Conservation (phyloP, 2,113 vertebrate genomes). For the Asarcornis scutulata region DNA sequence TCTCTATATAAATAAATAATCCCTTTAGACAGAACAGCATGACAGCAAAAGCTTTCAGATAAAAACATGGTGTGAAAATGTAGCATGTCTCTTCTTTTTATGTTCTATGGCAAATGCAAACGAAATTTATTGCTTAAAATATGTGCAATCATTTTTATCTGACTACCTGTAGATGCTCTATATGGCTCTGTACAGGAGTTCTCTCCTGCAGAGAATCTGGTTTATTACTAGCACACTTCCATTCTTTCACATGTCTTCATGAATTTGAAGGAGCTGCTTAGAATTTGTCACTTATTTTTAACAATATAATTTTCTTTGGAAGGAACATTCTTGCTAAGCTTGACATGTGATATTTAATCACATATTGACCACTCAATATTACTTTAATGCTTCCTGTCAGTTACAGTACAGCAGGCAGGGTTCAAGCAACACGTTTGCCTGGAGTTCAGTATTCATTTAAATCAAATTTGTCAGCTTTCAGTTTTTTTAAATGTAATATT, state of each 20-base stretch:
- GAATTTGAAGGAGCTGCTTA: constrained; percentile 64
- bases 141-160: constrained; percentile 64
- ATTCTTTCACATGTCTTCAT: constrained; percentile 59
- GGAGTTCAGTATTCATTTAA: constrained; percentile 72
- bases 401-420: constrained; percentile 64
- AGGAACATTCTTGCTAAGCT: constrained; percentile 49
- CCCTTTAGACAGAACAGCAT: constrained; percentile 20
- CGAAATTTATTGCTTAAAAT: constrained; percentile 66
- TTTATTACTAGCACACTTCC: constrained; percentile 57
- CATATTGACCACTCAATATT: constrained; percentile 70
- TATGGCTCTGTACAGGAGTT: neutral
- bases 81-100: constrained; percentile 29
- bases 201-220: constrained; percentile 52
- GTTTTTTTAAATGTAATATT: constrained; percentile 65
- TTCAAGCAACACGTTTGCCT: constrained; percentile 73
- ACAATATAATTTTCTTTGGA: constrained; percentile 74
- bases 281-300: constrained; percentile 76
- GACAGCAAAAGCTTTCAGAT: constrained; percentile 34
- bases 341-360: constrained; percentile 66
- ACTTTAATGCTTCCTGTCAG: constrained; percentile 71
- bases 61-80: constrained; percentile 56
- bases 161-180: constrained; percentile 64
- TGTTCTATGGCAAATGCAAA: constrained; percentile 54
- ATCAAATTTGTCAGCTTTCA: constrained; percentile 75
- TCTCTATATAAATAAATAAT: constrained; percentile 7